A percentile compares a stretch with the other conserved stretches of the same genome.
Evolutionary conservation across 30 jellyfish, hydroid and myxozoan genomes (phyloP).

Genomic region (Turritopsis rubra): DNA sequence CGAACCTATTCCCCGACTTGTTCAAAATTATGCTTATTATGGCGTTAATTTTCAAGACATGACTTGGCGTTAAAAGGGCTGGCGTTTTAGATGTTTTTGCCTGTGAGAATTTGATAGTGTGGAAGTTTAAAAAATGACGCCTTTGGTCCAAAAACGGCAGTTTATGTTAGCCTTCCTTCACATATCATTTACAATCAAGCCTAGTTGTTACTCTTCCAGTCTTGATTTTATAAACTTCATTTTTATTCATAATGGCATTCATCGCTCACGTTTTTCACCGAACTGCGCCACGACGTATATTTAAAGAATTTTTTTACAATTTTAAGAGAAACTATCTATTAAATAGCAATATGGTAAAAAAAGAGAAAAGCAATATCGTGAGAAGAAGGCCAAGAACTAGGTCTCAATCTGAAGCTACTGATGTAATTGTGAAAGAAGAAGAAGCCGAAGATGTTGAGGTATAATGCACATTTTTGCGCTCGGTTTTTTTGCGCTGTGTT

Average conservation of each 20-base stretch:
- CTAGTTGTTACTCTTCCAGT: neutral
- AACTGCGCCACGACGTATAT: neutral
- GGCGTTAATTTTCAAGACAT: too few species aligned
- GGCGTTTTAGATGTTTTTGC: too few species aligned
- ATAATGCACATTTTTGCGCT: neutral
- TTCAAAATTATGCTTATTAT: too few species aligned
- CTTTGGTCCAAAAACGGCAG: too few species aligned
- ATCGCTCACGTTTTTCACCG: neutral
- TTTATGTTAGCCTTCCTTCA: too few species aligned
- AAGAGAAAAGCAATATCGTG: neutral
- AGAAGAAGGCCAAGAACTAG: constrained; percentile 39
- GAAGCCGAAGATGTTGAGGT: neutral
- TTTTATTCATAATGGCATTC: neutral
- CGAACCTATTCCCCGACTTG: too few species aligned
- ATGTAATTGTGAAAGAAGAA: neutral
- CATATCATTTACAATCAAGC: too few species aligned
- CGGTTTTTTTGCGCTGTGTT: neutral
- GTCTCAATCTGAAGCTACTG: constrained; percentile 31
- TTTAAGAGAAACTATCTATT: neutral
- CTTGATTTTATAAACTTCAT: too few species aligned
- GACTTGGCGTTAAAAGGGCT: too few species aligned
- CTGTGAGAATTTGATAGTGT: too few species aligned
- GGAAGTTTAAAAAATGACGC: too few species aligned
- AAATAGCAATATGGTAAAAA: neutral
- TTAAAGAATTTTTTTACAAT: neutral